Base-by-base conservation (phyloP, 2,797 vertebrate species). In the Pempheris klunzingeri region DNA sequence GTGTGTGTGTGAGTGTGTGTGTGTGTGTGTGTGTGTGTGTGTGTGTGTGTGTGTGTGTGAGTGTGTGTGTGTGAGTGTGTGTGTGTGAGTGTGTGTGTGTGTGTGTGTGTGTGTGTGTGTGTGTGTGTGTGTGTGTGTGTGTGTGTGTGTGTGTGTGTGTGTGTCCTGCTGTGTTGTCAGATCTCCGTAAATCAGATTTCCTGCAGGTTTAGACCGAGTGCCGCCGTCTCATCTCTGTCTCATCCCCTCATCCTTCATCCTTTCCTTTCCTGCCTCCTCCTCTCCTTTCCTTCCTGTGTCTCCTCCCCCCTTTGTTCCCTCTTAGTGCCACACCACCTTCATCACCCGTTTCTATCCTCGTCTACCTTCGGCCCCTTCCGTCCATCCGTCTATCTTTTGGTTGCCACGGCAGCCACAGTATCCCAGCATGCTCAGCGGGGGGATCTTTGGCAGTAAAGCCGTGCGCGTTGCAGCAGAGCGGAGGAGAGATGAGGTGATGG, bases 111-210 rank as follows among this genome's bases (percentile, higher is more conserved):
- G 59, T 63, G 77, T 44, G 80, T 24, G 59, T 73, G n/a, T n/a
- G n/a, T 57, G 3, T 52, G 59, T 58, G 60, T 60, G 64, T 52
- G 28, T 30, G 43, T 50, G 74, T 68, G 74, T 52, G 64, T 36
- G 67, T 59, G 65, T 52, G 53, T 67, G 62, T 49, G 52, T 65
- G 55, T 59, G 70, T 71, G 39, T 63, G 59, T 63, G 77, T 44
- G 80, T 24, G 59, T 73, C 70, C 60, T 46, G 47, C 80, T 76
- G 77, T 44, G 74, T 61, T 24, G 30, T 85, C 73, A 71, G 78
- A 74, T 88, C 76, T 84, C 72, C 44, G 69, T 73, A 72, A 77
- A 87, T 88, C 86, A 53, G 84, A 88, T 85, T 80, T 64, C 69
- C 82, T 78, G 74, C 71, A 71, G 83, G 67, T 84, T 88, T 57